A percentile compares a stretch with the other conserved stretches of the same genome.
Conservation (phyloP, 2,888 invertebrate genomes). For the Athrips mouffetella region DNA sequence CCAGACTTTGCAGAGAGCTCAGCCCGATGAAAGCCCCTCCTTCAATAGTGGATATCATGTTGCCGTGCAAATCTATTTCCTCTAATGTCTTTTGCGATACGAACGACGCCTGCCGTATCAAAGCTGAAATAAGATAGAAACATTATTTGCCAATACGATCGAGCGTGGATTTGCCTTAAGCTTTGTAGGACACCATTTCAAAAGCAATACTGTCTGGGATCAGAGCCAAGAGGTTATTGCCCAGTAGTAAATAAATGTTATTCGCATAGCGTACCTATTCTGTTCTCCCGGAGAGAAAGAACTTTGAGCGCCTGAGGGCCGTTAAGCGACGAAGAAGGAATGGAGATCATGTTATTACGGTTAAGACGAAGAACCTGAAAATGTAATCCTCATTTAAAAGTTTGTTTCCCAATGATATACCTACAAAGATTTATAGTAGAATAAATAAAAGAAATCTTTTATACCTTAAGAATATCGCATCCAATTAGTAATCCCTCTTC, state of each 20-base stretch:
- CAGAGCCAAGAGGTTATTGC: constrained; percentile 11
- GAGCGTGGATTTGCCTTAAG: constrained; percentile 5
- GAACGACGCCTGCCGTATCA: constrained; percentile 83
- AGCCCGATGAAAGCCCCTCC: constrained; percentile 86
- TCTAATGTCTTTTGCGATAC: constrained; percentile 83
- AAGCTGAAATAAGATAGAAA: constrained; percentile 71
- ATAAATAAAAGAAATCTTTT: too few species aligned
- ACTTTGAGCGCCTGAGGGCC: constrained; percentile 86
- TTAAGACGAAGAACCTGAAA: constrained; percentile 87
- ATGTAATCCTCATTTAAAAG: constrained; percentile 17
- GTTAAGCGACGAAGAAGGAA: constrained; percentile 89
- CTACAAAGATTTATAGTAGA: too few species aligned
- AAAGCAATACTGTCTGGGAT: constrained; percentile 10
- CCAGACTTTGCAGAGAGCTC: constrained; percentile 81
- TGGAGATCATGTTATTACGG: constrained; percentile 85
- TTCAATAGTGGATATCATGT: constrained; percentile 86
- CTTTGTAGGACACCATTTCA: constrained; percentile 9
- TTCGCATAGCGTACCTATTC: constrained; percentile 82
- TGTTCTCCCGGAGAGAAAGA: constrained; percentile 86
- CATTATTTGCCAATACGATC: constrained; percentile 4
- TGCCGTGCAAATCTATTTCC: constrained; percentile 87
- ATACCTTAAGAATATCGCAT: constrained; percentile 85
- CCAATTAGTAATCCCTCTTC: constrained; percentile 93
- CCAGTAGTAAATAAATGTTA: constrained; percentile 10
- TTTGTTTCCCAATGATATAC: too few species aligned